Evolutionary conservation across 2,797 vertebrate genomes (phyloP), one percentile per base, ranked within the genome.

Genomic region (Thalassophryne amazonica): DNA sequence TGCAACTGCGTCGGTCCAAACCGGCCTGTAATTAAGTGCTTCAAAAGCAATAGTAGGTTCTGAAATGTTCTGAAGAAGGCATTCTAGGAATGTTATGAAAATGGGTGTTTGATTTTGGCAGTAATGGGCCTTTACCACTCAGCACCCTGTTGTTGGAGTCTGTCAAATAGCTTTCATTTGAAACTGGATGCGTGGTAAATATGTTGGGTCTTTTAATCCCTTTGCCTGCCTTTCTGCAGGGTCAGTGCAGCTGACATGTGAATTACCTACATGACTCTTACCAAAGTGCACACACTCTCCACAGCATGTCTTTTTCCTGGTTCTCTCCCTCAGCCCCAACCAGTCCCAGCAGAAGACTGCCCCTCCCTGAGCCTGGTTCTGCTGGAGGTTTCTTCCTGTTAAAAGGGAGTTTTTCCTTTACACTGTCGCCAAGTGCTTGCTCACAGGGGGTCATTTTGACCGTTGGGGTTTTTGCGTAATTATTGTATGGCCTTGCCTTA

Each of bases 161-260:
- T 61, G 43, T 66, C 31, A 64, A 40, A 69, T 48, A 58, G 36
- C 62, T 37, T 62, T 55, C 43, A 62, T 50, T 75, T 65, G 18
- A 73, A 67, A 57, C 42, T 13, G 61, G 75, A 82, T 72, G 39
- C 73, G 50, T 42, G 32, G 67, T 61, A 70, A 81, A 83, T 57
- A 78, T 35, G 45, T 33, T 35, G 7, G 7, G 20, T 21, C 54
- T 63, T 66, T 70, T 45, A 48, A 52, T 41, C 12, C 69, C 35
- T 33, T 62, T 35, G 34, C 43, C 45, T 53, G 5, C 62, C 58
- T 75, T 56, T 78, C 60, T 69, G 46, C 55, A 24, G 71, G 64
- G 66, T 73, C 61, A 73, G 25, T 58, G 36, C 48, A 71, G 39
- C 59, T 75, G 68, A 75, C 81, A 84, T 68, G 50, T 76, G 74